phyloP scores from a whole-genome alignment of 2,888 invertebrate genomes.

The Ernsta delagoae region DNA sequence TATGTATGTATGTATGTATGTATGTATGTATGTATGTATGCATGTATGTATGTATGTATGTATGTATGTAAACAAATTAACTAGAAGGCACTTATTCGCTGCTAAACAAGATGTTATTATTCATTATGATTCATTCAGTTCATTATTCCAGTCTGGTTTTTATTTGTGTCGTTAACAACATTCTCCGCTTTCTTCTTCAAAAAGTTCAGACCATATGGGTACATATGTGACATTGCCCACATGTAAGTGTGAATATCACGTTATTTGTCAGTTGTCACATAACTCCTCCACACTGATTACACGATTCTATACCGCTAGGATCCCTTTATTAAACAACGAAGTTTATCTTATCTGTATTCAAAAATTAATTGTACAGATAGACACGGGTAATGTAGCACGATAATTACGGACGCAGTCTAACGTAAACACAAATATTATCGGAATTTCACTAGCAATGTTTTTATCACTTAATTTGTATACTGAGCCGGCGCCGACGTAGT shows the following conservation, averaged over 20 bases:
- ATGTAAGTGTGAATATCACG: too few relatives aligned
- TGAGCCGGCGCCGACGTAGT: slow-evolving; percentile 12
- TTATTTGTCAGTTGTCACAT: too few relatives aligned
- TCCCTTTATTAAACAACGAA: slow-evolving; percentile 39
- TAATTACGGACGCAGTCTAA: slow-evolving; percentile 60
- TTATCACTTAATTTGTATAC: slow-evolving; percentile 41
- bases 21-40: too few relatives aligned
- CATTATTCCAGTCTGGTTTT: too few relatives aligned
- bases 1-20: too few relatives aligned
- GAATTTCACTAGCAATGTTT: slow-evolving; percentile 41
- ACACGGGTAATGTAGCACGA: slow-evolving; percentile 57
- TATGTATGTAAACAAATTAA: too few relatives aligned
- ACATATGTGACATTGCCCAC: too few relatives aligned
- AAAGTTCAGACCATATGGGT: neutral
- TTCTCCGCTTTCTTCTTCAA: neutral
- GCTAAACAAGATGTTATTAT: too few relatives aligned
- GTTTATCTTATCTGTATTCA: slow-evolving; percentile 55
- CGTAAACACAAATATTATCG: slow-evolving; percentile 57
- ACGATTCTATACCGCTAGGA: slow-evolving; percentile 7
- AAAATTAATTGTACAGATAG: slow-evolving; percentile 62
- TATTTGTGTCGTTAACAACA: too few relatives aligned
- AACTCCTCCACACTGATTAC: slow-evolving; percentile 20
- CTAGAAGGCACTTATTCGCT: too few relatives aligned
- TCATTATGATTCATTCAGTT: too few relatives aligned
- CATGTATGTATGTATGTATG: too few relatives aligned